These are phyloP conservation scores for Hipparchia sbordonii DNA, from an alignment of 2,888 invertebrate genomes.

Conservation along the genomic window DNA sequence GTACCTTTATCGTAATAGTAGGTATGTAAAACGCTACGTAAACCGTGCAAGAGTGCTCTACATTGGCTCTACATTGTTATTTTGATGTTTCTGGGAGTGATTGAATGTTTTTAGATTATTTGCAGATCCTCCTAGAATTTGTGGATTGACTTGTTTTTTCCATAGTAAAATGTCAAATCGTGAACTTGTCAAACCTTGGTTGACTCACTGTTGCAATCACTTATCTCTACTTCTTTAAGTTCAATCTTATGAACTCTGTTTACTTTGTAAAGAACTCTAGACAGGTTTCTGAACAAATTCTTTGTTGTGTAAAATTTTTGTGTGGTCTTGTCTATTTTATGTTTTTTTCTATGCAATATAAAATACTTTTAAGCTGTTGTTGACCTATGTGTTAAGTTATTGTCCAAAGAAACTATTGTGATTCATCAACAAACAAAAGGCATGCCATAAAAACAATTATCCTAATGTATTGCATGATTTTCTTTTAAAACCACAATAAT, in stretches of 20 bases:
- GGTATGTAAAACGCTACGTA: conserved; percentile 67
- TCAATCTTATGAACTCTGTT: conserved; percentile 54
- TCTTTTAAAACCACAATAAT: not conserved
- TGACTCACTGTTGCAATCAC: conserved; percentile 78
- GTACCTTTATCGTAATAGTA: conserved; percentile 75
- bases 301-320: not conserved
- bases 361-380: not conserved
- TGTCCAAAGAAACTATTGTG: conserved; percentile 42
- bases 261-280: conserved; percentile 37
- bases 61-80: conserved; percentile 55
- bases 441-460: conserved; percentile 20
- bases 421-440: conserved; percentile 39
- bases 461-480: conserved; percentile 4
- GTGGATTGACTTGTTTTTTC: conserved; percentile 72
- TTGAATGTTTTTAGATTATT: conserved; percentile 50
- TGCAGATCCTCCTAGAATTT: conserved; percentile 57
- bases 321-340: not conserved
- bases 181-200: conserved; percentile 81
- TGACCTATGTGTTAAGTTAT: conserved; percentile 41
- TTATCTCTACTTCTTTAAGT: conserved; percentile 57
- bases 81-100: conserved; percentile 53
- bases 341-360: conserved; percentile 10
- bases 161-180: conserved; percentile 76
- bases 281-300: conserved; percentile 2
- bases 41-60: conserved; percentile 59